Base-by-base conservation (phyloP, 1,140 invertebrate genomes). In the Sarcophaga bullata region DNA sequence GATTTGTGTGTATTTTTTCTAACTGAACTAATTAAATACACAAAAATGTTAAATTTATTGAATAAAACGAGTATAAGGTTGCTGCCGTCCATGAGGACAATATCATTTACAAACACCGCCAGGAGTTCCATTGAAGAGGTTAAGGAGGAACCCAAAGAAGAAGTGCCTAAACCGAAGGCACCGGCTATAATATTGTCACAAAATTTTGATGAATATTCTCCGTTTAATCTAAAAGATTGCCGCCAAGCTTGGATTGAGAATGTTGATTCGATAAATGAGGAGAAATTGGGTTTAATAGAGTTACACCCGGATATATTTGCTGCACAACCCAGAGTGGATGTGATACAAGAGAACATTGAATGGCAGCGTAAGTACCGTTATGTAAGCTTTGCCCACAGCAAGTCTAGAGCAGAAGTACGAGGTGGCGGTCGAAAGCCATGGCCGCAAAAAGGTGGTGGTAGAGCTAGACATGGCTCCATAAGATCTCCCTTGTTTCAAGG, bases 231-330 rank as follows among this genome's bases (percentile, higher is more conserved):
- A 46, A 87, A 84, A 13, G 73, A 73, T 7, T 48, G 86, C 2
- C 92, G 95, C 25, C 94, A 99, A 92, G 95, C 95, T 37, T 99
- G 98, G 98, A 92, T 99, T 11, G 97, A 98, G 90, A 98, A 96
- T 90, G 91, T 99, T 17, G 93, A 96, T 87, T 94, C 95, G 0
- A 87, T 95, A 10, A 92, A 95, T 84, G 94, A 96, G 86, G 92
- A 94, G 84, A 97, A 97, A 89, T 86, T 97, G 3, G 96, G 96
- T 0, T 89, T 99, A 0, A 91, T 98, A 10, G 93, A 96, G 86
- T 91, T 99, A 17, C 97, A 99, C 92, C 97, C 98, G 0, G 93
- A 94, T 82, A 91, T 98, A 6, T 99, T 97, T 92, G 97, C 93
- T 5, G 91, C 92, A 0, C 93, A 93, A 88, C 97, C 98, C 3